Conservation (phyloP, 2,888 invertebrate genomes). For the Lycaena phlaeas region DNA sequence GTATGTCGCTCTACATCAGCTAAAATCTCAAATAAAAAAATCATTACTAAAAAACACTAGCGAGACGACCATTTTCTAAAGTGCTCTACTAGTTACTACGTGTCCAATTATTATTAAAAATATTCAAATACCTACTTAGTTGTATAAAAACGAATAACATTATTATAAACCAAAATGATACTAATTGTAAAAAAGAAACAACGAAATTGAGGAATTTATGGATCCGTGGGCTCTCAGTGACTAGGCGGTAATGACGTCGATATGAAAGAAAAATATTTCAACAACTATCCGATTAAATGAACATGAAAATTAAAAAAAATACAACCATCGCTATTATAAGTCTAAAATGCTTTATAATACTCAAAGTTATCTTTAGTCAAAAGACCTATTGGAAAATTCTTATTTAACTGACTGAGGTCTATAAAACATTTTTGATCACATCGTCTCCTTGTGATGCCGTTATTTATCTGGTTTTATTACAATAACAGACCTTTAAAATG, state of each 20-base stretch:
- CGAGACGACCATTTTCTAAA: slow-evolving; percentile 62
- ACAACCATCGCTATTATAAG: slow-evolving; percentile 33
- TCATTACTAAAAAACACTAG: slow-evolving; percentile 49
- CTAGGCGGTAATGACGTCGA: slow-evolving; percentile 65
- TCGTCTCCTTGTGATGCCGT: slow-evolving; percentile 41
- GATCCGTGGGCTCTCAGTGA: slow-evolving; percentile 67
- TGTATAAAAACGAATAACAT: slow-evolving; percentile 66
- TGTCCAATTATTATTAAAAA: slow-evolving; percentile 45
- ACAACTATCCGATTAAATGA: slow-evolving; percentile 30
- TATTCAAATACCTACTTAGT: slow-evolving; percentile 47
- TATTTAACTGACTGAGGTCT: slow-evolving; percentile 38
- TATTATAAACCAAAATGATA: slow-evolving; percentile 60
- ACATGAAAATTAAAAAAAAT: slow-evolving; percentile 33
- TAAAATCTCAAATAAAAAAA: slow-evolving; percentile 54
- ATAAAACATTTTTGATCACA: slow-evolving; percentile 50
- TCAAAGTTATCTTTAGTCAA: slow-evolving; percentile 37
- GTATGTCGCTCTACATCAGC: slow-evolving; percentile 31
- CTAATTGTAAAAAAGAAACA: slow-evolving; percentile 53
- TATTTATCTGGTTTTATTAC: slow-evolving; percentile 28
- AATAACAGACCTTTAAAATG: slow-evolving; percentile 35
- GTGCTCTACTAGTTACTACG: slow-evolving; percentile 68
- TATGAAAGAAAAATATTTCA: slow-evolving; percentile 34
- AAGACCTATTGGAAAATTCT: slow-evolving; percentile 28
- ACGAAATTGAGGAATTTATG: slow-evolving; percentile 43
- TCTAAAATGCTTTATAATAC: slow-evolving; percentile 61